Base-by-base conservation (phyloP, 2,888 invertebrate species). In the Lasioglossum vierecki region DNA sequence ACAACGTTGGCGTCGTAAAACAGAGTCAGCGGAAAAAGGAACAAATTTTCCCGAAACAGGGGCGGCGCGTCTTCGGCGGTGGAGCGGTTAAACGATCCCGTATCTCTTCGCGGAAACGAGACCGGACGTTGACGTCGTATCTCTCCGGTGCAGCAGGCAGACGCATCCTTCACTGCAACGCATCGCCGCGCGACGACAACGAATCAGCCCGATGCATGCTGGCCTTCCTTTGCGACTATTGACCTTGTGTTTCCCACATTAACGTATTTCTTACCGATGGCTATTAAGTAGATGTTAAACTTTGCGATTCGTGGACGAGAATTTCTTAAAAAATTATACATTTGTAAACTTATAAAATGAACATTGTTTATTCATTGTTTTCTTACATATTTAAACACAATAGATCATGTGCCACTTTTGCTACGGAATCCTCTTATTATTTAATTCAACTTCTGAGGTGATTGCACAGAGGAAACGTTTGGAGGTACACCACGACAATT, bases 241-340 rank as follows among this genome's bases (percentile, higher is more conserved):
- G 57, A 80, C 53, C 30, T 44, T 15, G 15, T 74, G 68, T 77
- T 81, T 86, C 80, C 78, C 83, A 77, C 86, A 90, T 90, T 89
- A 86, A 88, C 84, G 6, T 30, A 57, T 9, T 57, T 57, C n/a
- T 57, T n/a, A 57, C n/a, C 4, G n/a, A 11, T 57, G 11, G 57
- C 57, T 11, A 11, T 57, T n/a, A 8, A n/a, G 4, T 1, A 4
- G n/a, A n/a, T n/a, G n/a, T n/a, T 9, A 8, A 53, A 53, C 22
- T 9, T 22, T n/a, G 0, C 1, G 53, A 53, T 8, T 22, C 53
- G 2, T 9, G 22, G 2, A 22, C 53, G 53, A 22, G n/a, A n/a
- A 53, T 3, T 53, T n/a, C n/a, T 2, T 9, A n/a, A 22, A n/a
- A 57, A 57, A 2, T 53, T 49, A 46, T 0, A 49, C 49, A 18